Evolutionary conservation across 1,140 invertebrate species (phyloP), one percentile per base, ranked within the genome.

Genomic region (Chelonus insularis): DNA sequence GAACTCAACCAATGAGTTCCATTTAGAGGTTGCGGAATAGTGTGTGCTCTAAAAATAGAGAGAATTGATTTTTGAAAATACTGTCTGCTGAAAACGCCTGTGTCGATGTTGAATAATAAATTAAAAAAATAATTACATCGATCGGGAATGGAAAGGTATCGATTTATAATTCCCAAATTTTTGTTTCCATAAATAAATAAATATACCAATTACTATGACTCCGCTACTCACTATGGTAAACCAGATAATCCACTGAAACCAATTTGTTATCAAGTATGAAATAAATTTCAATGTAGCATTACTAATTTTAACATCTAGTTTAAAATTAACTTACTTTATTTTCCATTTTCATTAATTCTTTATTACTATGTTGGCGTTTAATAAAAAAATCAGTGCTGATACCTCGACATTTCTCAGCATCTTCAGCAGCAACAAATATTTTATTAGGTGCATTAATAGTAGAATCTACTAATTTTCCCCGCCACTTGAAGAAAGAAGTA

Each of bases 401-500:
- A 9, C 73, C 74, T 7, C 57, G 34, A 37, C 78, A 80, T n/a
- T 65, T 68, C 21, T 63, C 37, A 8, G 34, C 8, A 60, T 79
- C 68, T 18, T 68, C n/a, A n/a, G 70, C 71, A 23, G 41, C 41
- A 1, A 79, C 68, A 9, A 70, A 70, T 52, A 80, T 66, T 63
- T 72, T 70, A 23, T 60, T 20, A 32, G 56, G 48, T 16, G 52
- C 4, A 34, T 64, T 36, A 39, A 59, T 14, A 50, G 63, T 23
- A 21, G 68, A n/a, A 52, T 63, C 11, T 29, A 57, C 29, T 54
- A 37, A 16, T 23, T 66, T 60, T 9, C 57, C 39, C 4, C 63
- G 21, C 74, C 71, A 75, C 3, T 29, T 9, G 61, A 72, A 79
- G 0, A 47, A 68, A 37, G 32, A 61, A 8, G 54, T 54, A 12